Base-by-base conservation (phyloP, 2,888 invertebrate species). In the Sisyra terminalis region DNA sequence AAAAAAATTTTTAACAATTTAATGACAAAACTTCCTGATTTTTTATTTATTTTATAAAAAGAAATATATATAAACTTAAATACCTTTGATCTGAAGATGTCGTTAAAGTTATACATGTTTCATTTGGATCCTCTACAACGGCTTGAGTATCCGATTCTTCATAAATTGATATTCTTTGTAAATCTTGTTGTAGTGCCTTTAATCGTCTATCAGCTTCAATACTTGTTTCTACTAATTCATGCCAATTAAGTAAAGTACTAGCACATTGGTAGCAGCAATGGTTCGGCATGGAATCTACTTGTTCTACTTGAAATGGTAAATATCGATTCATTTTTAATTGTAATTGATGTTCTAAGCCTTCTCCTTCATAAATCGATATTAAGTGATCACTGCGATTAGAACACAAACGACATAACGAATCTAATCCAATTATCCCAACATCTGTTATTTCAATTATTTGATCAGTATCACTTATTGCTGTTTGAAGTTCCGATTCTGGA, bases 181-280 rank as follows among this genome's bases (percentile, higher is more conserved):
- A 24, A 24, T 24, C 24, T 24, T 24, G 24, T 24, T 60, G 58
- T 39, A 57, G 52, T 42, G 54, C 56, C 40, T 56, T 47, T 3
- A 67, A 50, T 34, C 64, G 65, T 11, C 57, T 55, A 50, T 78
- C 73, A 1, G 75, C 73, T 44, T 68, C 67, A 29, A 64, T 49
- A 51, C 72, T 71, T 48, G 68, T 66, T 47, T 67, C 56, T 40
- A 66, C 63, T 42, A 79, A 61, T 51, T 75, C 71, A 51, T 76
- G 72, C 74, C 75, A 79, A 0, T 74, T 70, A 42, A 77, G 55
- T 38, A 81, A 55, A 0, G 74, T 73, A 46, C 70, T 70, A 1
- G 71, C 70, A 54, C 81, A 81, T 47, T 70, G 70, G 56, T 69
- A 71, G 60, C 81, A 81, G 48, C 78, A 61, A 48, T 70, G 67